Base-by-base conservation (phyloP, 2,797 vertebrate genomes). In the Rhynchonycteris naso region DNA sequence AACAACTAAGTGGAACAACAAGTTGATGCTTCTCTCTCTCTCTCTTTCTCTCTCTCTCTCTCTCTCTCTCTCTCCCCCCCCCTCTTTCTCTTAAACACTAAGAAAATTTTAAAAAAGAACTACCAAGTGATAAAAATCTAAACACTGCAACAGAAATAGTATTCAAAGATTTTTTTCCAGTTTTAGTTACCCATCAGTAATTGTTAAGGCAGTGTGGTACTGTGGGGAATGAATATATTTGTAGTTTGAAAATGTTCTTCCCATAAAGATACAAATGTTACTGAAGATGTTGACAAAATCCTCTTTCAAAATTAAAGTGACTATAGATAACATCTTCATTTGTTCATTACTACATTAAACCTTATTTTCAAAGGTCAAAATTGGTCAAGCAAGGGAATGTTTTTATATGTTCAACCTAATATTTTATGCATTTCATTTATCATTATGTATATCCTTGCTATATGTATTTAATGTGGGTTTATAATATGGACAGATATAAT, bases 81-180 rank as follows among this genome's bases (percentile, higher is more conserved):
- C n/a, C n/a, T n/a, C n/a, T n/a, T n/a, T n/a, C n/a, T n/a, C n/a
- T n/a, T n/a, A n/a, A n/a, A n/a, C n/a, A n/a, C n/a, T n/a, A n/a
- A n/a, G n/a, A n/a, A n/a, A n/a, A n/a, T n/a, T n/a, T n/a, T n/a
- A n/a, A n/a, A n/a, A n/a, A n/a, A n/a, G n/a, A n/a, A n/a, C n/a
- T n/a, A 85, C 24, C 5, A 52, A 10, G 50, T 35, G 22, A 92
- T 21, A 78, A 79, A 88, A 89, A 78, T 58, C 10, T 18, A 76
- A 92, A 84, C 26, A 5, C 47, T 58, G 19, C 4, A 28, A 26
- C 7, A 66, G 28, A 88, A 78, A 78, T 82, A 3, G 0, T 54
- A 38, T n/a, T 78, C 33, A 81, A 88, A 72, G 59, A 69, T 43
- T 38, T 79, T 76, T 90, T 95, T 79, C 76, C 18, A 79, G 19